Conservation (phyloP, 2,888 invertebrate genomes). For the Deilephila porcellus region DNA sequence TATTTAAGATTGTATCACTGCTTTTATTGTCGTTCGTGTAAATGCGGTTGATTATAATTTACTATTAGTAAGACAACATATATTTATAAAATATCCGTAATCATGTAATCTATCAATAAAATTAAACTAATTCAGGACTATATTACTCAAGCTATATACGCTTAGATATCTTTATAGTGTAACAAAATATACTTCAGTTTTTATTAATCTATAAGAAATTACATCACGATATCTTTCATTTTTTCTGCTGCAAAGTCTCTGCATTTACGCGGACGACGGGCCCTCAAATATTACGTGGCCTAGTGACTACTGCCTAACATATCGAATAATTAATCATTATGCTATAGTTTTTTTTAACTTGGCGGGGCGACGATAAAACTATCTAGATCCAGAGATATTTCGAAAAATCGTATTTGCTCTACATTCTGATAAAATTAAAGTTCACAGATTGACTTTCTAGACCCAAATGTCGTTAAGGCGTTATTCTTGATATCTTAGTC, state of each 20-base stretch:
- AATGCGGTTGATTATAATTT: slow-evolving; percentile 38
- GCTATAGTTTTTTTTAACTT: slow-evolving; percentile 65
- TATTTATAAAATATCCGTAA: slow-evolving; percentile 32
- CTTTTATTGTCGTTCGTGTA: slow-evolving; percentile 50
- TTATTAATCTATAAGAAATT: too few species aligned
- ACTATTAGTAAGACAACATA: slow-evolving; percentile 9
- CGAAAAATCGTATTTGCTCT: too few species aligned
- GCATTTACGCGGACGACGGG: slow-evolving; percentile 14
- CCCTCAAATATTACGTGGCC: slow-evolving; percentile 63
- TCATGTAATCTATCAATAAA: not conserved
- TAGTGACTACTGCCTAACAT: slow-evolving; percentile 79
- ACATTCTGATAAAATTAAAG: too few species aligned
- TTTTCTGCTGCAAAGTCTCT: not conserved
- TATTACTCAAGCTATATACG: too few species aligned
- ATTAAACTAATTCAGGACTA: too few species aligned
- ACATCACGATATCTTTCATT: too few species aligned
- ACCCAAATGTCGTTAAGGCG: too few species aligned
- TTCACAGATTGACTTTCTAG: too few species aligned
- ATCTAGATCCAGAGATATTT: too few species aligned
- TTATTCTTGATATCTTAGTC: too few species aligned
- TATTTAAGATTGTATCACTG: slow-evolving; percentile 45
- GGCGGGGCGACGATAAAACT: slow-evolving; percentile 30
- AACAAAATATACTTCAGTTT: too few species aligned
- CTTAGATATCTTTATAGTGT: too few species aligned
- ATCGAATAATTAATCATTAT: slow-evolving; percentile 73